Base-by-base conservation (phyloP, 1,140 invertebrate genomes). In the Lordiphosa stackelbergi region DNA sequence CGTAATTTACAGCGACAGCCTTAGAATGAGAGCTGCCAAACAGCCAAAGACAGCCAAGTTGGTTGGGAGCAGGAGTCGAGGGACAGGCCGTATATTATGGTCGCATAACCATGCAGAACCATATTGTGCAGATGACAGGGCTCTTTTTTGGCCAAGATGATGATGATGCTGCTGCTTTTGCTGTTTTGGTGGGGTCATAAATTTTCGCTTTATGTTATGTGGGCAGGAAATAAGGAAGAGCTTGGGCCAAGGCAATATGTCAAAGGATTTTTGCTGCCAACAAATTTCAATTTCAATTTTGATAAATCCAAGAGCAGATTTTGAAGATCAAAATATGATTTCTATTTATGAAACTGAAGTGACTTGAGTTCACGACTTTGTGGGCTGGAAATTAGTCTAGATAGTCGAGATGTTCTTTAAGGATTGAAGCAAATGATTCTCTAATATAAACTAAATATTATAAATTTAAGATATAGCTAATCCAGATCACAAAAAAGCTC, bases 21-120 rank as follows among this genome's bases (percentile, higher is more conserved):
- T 56, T 60, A 66, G 60, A 66, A 69, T 69, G 56, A 46, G 43
- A 69, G 66, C 66, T 69, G 62, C 62, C 64, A 68, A 62, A 63
- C 37, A 47, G 41, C 16, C 47, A 52, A 61, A 61, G 56, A 53
- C 40, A 51, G 51, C 13, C 49, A 45, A 36, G 19, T 24, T 24
- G 22, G 22, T 5, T 24, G 22, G 49, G 51, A 52, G 28, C 28
- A 8, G 7, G 7, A 24, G 22, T 24, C 28, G 7, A 31, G 28
- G 28, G 28, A 31, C 6, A 2, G 46, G 24, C 52, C 51, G 52
- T 63, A 66, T 63, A 66, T 41, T 65, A 56, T 46, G 62, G 38
- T 52, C 46, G 54, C 43, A 69, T 69, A 65, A 60, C 60, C 65
- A 66, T 65, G 62, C 62, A 69, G 57, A 31, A 31, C 28, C 66